Evolutionary conservation across 2,113 vertebrate species (phyloP).

Genomic region (Rhinopomastus cyanomelas): DNA sequence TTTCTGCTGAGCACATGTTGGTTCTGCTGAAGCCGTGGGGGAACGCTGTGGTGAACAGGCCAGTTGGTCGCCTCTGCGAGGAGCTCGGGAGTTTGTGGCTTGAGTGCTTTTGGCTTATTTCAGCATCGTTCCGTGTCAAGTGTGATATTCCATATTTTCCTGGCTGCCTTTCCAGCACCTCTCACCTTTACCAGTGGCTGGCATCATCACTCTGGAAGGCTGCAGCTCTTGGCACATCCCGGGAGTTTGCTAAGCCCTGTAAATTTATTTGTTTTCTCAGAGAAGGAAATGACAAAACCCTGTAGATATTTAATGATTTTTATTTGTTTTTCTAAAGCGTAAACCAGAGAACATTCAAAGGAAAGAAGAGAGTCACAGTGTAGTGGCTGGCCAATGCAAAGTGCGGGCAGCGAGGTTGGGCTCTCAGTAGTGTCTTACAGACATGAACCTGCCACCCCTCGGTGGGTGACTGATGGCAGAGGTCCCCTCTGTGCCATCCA

Average conservation of each 20-base stretch:
- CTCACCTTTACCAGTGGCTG: slow-evolving; percentile 1
- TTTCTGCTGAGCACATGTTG: background rate
- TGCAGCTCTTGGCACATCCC: background rate
- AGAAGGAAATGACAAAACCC: background rate
- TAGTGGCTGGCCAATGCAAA: background rate
- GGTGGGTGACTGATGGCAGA: background rate
- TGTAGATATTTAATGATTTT: background rate
- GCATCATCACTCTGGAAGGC: background rate
- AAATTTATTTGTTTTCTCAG: background rate
- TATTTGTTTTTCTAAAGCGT: background rate
- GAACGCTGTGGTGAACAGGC: background rate
- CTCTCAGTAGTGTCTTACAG: background rate
- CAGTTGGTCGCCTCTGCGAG: background rate
- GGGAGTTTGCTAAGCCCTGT: background rate
- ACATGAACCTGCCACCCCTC: background rate
- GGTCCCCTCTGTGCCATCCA: background rate
- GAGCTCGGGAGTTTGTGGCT: background rate
- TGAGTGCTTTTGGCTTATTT: background rate
- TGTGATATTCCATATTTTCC: background rate
- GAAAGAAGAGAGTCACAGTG: background rate
- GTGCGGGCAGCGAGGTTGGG: background rate
- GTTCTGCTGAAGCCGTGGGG: background rate
- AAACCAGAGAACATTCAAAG: background rate
- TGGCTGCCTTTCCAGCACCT: background rate
- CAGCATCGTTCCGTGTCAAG: background rate